Evolutionary conservation across 1,140 invertebrate species (phyloP), one percentile per base, ranked within the genome.

Genomic region (Alviniconcha marisindica): DNA sequence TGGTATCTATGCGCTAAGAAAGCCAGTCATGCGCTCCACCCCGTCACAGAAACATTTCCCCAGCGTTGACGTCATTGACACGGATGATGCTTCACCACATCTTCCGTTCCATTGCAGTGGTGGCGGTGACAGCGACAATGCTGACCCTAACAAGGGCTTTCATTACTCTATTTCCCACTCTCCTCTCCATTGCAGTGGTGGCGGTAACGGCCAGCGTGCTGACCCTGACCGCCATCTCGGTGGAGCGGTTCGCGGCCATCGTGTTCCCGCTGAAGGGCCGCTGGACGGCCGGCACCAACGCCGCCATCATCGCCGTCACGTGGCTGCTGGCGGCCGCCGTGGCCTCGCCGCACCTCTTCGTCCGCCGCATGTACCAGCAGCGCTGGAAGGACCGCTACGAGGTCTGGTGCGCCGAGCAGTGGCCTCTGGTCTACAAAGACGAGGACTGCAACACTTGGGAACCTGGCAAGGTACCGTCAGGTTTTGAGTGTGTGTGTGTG

Each of bases 161-260:
- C n/a, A n/a, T n/a, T n/a, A n/a, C n/a, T n/a, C n/a, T n/a, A n/a
- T n/a, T n/a, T n/a, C n/a, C n/a, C n/a, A n/a, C n/a, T n/a, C n/a
- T n/a, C n/a, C n/a, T n/a, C 66, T 36, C 69, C 83, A 78, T 80
- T 54, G 1, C 84, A 92, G 94, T 94, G 85, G 89, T 93, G 18
- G 91, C 92, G 38, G 85, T 94, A 42, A 93, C 93, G 24, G 90
- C 92, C n/a, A 94, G 93, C 76, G 93, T 94, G 0, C 87, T 94
- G 38, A 94, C 94, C 2, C 83, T 94, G 81, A 93, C 92, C 2
- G 91, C 92, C 33, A 94, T 94, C 73, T 91, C 94, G 0, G 92
- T 93, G 77, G 94, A 94, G 87, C 89, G 94, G 36, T 92, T 91
- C 83, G 87, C 89, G 48, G 92, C 90, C 24, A 90, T 92, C 82